Base-by-base conservation (phyloP, 2,113 vertebrate species). In the Chloebia gouldiae region DNA sequence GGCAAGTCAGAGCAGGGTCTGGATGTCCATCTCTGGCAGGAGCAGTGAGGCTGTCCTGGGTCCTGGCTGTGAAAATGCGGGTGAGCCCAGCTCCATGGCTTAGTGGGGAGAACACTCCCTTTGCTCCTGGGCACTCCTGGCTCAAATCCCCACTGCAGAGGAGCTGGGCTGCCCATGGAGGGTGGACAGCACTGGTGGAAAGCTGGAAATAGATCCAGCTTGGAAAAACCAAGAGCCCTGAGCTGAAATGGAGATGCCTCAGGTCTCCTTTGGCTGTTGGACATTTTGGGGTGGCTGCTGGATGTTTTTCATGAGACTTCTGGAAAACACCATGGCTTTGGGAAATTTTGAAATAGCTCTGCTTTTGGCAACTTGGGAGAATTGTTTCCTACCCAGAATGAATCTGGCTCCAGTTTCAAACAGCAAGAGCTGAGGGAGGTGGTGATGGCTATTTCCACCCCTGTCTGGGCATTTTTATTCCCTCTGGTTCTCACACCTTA, bases 321-420 rank as follows among this genome's bases (percentile, higher is more conserved):
- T 94, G 93, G 94, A 94, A 96, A 96, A 95, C 68, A 92, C 69
- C 86, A 42, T 40, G 7, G 68, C 72, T 90, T 92, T 78, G 88
- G 76, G 92, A 95, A 96, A 86, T 75, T 89, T 94, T 86, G 86
- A 95, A 96, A 95, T 95, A 94, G 92, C 90, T 94, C 73, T 40
- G 33, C 77, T 94, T 90, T 94, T 96, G 93, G 94, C 95, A 94
- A 88, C 71, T 54, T 66, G 23, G 64, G 66, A 65, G 81, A 88
- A 72, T 94, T 94, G 88, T 92, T 96, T 93, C 92, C 64, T 94
- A 91, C 93, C 59, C 83, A 86, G 89, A 86, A 88, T 2, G 33
- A 95, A 81, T 54, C 71, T 44, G 6, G 75, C 92, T 93, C 66
- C 11, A 57, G 63, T 95, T 95, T 94, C 80, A 89, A 91, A 85